Conservation (phyloP, 2,797 vertebrate species). For the Onychomys leucogaster region DNA sequence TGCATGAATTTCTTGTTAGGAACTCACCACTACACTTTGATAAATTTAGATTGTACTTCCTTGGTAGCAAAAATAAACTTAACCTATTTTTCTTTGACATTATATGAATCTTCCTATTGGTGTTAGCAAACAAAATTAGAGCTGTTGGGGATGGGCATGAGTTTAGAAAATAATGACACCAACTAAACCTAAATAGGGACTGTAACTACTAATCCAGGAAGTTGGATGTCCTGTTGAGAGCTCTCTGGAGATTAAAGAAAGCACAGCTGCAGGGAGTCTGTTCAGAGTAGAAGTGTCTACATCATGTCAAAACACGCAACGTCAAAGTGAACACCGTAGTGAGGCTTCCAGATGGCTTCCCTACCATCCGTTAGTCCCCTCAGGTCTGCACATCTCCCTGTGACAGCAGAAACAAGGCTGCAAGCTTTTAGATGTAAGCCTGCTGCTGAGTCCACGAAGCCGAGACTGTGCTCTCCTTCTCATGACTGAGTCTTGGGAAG, state of each 20-base stretch:
- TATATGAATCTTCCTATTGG: neutral
- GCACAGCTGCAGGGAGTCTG: neutral
- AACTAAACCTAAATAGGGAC: neutral
- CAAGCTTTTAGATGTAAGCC: neutral
- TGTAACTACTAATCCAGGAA: constrained; percentile 1
- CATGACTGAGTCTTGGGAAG: neutral
- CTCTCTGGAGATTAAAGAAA: neutral
- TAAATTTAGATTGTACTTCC: neutral
- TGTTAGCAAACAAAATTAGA: neutral
- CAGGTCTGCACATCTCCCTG: neutral
- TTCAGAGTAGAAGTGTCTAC: neutral
- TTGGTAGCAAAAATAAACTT: neutral
- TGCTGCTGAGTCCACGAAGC: neutral
- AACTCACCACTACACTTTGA: neutral
- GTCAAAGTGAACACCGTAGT: neutral
- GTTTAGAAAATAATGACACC: neutral
- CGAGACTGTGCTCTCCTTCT: neutral
- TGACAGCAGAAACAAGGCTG: neutral
- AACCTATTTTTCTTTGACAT: neutral
- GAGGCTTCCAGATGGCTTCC: neutral
- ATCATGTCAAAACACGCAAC: neutral
- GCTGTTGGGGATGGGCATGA: neutral
- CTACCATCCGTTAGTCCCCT: neutral
- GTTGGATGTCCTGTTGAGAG: neutral
- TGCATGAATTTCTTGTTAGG: neutral